Evolutionary conservation across 1,140 invertebrate genomes (phyloP).

Genomic region (Dryas iulia): DNA sequence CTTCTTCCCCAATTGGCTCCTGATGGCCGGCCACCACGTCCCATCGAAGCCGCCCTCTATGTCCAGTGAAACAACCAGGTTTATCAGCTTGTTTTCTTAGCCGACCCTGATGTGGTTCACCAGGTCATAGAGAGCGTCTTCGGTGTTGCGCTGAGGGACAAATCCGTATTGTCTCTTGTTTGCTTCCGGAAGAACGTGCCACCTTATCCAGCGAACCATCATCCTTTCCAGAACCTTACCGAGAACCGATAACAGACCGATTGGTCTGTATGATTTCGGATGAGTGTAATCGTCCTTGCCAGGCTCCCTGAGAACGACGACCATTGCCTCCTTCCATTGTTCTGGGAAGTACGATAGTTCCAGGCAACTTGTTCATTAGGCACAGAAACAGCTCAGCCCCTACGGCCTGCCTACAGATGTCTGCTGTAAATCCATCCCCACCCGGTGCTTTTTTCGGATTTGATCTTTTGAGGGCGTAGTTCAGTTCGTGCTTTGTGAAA

Average conservation of each 20-base stretch:
- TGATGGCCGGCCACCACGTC: not conserved
- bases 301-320: not conserved
- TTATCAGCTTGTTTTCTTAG: not conserved
- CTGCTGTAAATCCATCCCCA: slow-evolving; percentile 1
- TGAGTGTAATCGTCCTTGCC: too few species aligned
- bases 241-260: too few species aligned
- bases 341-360: not conserved
- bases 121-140: too few species aligned
- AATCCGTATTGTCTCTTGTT: too few species aligned
- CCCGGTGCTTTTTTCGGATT: slow-evolving; percentile 15
- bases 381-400: not conserved
- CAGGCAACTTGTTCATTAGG: too few species aligned
- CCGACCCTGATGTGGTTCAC: too few species aligned
- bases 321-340: not conserved
- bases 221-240: too few species aligned
- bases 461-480: not conserved
- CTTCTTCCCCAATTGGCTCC: not conserved
- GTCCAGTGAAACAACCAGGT: not conserved
- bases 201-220: too few species aligned
- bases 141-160: too few species aligned
- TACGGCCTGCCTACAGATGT: not conserved
- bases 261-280: too few species aligned
- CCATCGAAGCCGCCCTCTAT: not conserved
- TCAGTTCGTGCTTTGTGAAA: not conserved
- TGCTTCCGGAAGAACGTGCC: too few species aligned